Evolutionary conservation across 2,888 invertebrate species (phyloP), one percentile per base, ranked within the genome.

Genomic region (Acleris holmiana): DNA sequence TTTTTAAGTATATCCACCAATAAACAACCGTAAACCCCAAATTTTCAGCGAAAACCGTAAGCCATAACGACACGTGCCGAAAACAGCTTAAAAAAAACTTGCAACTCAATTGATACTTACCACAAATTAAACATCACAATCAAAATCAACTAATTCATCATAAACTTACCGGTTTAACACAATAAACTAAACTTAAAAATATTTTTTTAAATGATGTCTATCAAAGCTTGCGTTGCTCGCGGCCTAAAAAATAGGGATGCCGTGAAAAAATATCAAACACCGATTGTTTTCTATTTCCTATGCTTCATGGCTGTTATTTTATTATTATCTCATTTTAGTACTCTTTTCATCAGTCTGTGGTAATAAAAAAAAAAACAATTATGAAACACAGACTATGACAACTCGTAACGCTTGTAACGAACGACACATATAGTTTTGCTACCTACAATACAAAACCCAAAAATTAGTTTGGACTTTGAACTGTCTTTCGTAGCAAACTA

Each of bases 201-300:
- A 53, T 58, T 60, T 40, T 49, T 66, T 47, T 50, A 49, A 64
- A 67, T 46, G 10, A 64, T 47, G 41, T 65, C 59, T 61, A 66
- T 46, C 59, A 59, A 62, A 56, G 66, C 69, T 63, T 62, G 68
- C 69, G 64, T 66, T 67, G 61, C 54, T 56, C 62, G 66, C 56
- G 59, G 67, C 69, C 73, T 67, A 68, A 62, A 66, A 67, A 71
- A 70, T 73, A 71, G 79, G 76, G 78, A 78, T 78, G 75, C 78
- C 77, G 78, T 74, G 71, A 79, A 79, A 79, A 79, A 60, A 65
- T 75, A 73, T 71, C 74, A 76, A 70, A 76, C 73, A 66, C 71
- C 73, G 72, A 73, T 74, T 75, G 72, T 71, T 71, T 70, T 71
- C 67, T 69, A 69, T 73, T 73, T 73, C 69, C 72, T 73, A 71